A percentile compares a stretch with the other conserved stretches of the same genome.
These are phyloP conservation scores for Lycorma delicatula DNA, from an alignment of 1,140 invertebrate species.

Conservation along the genomic window DNA sequence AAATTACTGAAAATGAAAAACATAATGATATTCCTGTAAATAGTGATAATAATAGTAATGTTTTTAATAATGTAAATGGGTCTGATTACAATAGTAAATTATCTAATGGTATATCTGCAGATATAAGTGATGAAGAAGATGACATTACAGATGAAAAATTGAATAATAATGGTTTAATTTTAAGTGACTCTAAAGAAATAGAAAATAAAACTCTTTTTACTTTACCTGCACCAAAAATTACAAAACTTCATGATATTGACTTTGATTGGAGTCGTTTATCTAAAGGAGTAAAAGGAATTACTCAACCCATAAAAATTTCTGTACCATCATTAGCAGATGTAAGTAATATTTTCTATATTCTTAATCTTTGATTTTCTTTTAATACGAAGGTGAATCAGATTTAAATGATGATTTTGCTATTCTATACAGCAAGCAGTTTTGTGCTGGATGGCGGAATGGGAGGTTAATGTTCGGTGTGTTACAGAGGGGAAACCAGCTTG, in stretches of 20 bases:
- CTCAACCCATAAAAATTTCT: not conserved
- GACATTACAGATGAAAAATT: no score
- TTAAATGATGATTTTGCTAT: no score
- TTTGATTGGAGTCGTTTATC: conserved; percentile 2
- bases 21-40: not conserved
- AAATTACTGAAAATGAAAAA: not conserved
- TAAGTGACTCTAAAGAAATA: not conserved
- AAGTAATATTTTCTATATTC: no score
- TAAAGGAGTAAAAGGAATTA: not conserved
- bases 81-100: not conserved
- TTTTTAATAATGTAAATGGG: not conserved
- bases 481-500: no score
- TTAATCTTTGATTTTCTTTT: no score
- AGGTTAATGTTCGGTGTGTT: no score
- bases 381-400: no score
- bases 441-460: no score
- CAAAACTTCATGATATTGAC: conserved; percentile 3
- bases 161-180: not conserved
- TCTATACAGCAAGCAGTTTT: no score
- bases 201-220: not conserved
- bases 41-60: not conserved
- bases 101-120: not conserved
- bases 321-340: not conserved
- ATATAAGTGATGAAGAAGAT: conserved; percentile 5
- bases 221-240: not conserved